Evolutionary conservation across 1,140 invertebrate genomes (phyloP).

Genomic region (Polyergus mexicanus): DNA sequence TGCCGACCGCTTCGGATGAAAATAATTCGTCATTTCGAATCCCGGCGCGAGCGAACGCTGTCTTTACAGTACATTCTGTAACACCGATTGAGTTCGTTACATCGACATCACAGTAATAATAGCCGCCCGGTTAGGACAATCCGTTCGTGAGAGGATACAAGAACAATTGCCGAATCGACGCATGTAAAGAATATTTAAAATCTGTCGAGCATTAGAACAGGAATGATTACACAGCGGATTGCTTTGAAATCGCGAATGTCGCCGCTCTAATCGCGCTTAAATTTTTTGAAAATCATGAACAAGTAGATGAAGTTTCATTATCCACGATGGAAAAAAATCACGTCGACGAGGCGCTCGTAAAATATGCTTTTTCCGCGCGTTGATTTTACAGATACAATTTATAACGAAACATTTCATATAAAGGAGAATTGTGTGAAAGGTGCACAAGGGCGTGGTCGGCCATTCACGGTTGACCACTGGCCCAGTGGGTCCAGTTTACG

Average conservation of each 20-base stretch:
- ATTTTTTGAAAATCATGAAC: not conserved
- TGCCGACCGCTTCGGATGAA: slow-evolving; percentile 26
- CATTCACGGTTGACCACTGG: slow-evolving; percentile 71
- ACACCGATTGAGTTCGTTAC: slow-evolving; percentile 29
- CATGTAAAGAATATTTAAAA: not conserved
- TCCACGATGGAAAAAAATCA: not conserved
- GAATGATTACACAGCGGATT: not conserved
- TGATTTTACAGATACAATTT: slow-evolving; percentile 32
- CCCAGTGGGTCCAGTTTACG: slow-evolving; percentile 65
- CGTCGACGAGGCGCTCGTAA: not conserved
- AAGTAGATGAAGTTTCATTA: not conserved
- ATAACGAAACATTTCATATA: slow-evolving; percentile 47
- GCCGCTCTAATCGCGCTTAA: not conserved
- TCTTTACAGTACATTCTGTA: slow-evolving; percentile 28
- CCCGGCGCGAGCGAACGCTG: slow-evolving; percentile 26
- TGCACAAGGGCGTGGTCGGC: slow-evolving; percentile 53
- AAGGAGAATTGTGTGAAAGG: slow-evolving; percentile 72
- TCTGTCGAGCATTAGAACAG: not conserved
- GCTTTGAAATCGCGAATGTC: not conserved
- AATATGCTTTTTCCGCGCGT: not conserved
- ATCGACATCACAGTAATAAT: not conserved
- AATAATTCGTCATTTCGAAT: slow-evolving; percentile 8
- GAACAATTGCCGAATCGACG: not conserved
- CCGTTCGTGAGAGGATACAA: slow-evolving; percentile 9
- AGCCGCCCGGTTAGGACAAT: not conserved